Base-by-base conservation (phyloP, 2,888 invertebrate species). In the Argynnis bischoffii region DNA sequence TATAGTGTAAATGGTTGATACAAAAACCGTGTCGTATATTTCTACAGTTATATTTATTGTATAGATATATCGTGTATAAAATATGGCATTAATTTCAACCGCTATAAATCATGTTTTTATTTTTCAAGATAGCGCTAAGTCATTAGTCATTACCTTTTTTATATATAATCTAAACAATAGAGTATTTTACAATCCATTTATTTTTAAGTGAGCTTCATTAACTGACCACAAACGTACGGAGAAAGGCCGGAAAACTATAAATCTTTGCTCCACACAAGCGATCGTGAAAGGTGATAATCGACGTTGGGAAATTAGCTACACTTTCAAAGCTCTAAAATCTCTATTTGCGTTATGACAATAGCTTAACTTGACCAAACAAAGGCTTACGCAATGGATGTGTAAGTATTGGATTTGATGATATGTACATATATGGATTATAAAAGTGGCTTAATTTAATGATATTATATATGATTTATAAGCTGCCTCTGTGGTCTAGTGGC, bases 271-370 rank as follows among this genome's bases (percentile, higher is more conserved):
- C 70, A 69, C 69, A 71, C 71, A 77, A 70, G 74, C 69, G 76
- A 78, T 82, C 79, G 88, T 85, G 88, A 89, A 88, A 88, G 90
- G 84, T 81, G 79, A 79, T 79, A 76, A 75, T 71, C 73, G 70
- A 66, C 76, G 74, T 75, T 72, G 72, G 72, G 75, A 74, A 76
- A 88, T 88, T 88, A 83, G 83, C 75, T 70, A 87, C 88, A 87
- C 88, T 88, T 87, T 87, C 88, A 74, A 82, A 80, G 78, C 75
- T 73, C 77, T 75, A 60, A 71, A 76, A 73, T 67, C 66, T 74
- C 72, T 77, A 74, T 79, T 79, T 78, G 77, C 77, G 75, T 76
- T 78, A 77, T 71, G 72, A 74, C 73, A 56, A 67, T 70, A 69
- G 63, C 18, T 47, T 56, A 61, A 46, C 55, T 63, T 70, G 57